These are phyloP conservation scores for Cotesia typhae DNA, from an alignment of 1,140 invertebrate genomes.

Conservation along the genomic window DNA sequence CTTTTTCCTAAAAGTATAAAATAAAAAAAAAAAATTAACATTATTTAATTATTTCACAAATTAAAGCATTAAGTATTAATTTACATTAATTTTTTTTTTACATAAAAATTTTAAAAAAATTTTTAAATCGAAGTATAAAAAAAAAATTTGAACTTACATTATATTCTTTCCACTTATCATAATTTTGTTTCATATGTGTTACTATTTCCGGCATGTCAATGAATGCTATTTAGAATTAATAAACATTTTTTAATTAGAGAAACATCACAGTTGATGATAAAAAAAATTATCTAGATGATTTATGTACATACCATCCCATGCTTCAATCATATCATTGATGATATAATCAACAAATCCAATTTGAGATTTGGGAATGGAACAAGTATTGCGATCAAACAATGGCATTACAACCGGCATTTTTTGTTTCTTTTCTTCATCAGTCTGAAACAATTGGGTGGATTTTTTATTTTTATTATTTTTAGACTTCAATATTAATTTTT, in stretches of 20 bases:
- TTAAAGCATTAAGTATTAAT: no score
- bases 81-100: no score
- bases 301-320: constrained; percentile 86
- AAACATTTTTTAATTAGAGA: no score
- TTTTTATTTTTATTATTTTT: neutral
- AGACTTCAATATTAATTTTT: constrained; percentile 3
- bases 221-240: constrained; percentile 72
- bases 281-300: constrained; percentile 33
- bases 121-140: constrained; percentile 13
- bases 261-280: no score
- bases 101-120: neutral
- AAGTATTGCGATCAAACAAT: constrained; percentile 90
- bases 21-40: neutral
- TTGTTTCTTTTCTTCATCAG: constrained; percentile 88
- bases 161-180: constrained; percentile 88
- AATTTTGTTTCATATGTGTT: constrained; percentile 83
- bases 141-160: constrained; percentile 48
- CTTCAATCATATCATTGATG: constrained; percentile 96
- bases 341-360: constrained; percentile 97
- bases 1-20: constrained; percentile 68
- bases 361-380: constrained; percentile 95
- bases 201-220: constrained; percentile 92
- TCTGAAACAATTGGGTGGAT: constrained; percentile 68
- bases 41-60: neutral
- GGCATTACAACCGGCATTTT: constrained; percentile 95